phyloP scores from a whole-genome alignment of 2,113 vertebrate species.

The Oreochromis niloticus region DNA sequence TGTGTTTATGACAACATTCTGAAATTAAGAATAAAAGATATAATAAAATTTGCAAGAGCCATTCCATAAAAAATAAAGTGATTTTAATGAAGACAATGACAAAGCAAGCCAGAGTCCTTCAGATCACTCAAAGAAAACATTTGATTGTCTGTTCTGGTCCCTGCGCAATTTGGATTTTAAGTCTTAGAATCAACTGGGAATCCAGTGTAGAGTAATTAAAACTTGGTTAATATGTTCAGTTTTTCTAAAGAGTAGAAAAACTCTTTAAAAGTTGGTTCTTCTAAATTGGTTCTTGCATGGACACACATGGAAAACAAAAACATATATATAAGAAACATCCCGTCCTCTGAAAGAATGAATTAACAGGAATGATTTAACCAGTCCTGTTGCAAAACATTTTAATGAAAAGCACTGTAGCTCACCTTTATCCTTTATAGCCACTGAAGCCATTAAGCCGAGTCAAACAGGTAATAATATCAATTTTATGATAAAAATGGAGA shows the following conservation, averaged over 20 bases:
- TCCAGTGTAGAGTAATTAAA: background rate
- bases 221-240: background rate
- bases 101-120: background rate
- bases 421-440: background rate
- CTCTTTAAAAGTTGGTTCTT: background rate
- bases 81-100: background rate
- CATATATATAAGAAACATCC: background rate
- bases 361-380: background rate
- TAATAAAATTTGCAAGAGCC: background rate
- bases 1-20: background rate
- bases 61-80: background rate
- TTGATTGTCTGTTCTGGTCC: background rate
- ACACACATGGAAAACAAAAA: background rate
- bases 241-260: background rate
- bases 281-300: background rate
- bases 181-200: background rate
- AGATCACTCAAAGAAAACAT: background rate
- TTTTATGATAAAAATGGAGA: background rate
- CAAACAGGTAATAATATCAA: background rate
- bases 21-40: background rate
- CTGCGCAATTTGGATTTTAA: background rate
- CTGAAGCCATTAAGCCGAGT: background rate
- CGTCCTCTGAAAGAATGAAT: fast-evolving
- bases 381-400: background rate
- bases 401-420: background rate